Evolutionary conservation across 1,140 invertebrate species (phyloP).

Genomic region (Drosophila grimshawi): DNA sequence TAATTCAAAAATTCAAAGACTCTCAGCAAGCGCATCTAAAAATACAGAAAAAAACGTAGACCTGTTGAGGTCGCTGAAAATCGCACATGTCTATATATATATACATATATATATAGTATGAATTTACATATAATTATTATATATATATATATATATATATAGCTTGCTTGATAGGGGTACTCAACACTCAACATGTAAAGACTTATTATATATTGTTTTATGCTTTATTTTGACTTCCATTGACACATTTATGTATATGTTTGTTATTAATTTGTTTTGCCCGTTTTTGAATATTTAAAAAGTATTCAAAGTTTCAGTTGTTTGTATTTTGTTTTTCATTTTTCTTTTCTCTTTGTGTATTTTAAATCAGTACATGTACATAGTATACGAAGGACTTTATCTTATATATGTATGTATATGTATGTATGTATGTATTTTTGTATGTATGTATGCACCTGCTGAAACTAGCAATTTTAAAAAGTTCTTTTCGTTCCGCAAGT

Average conservation of each 20-base stretch:
- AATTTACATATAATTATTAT: background rate
- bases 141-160: background rate
- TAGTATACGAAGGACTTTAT: conserved; percentile 81
- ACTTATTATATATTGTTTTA: conserved; percentile 43
- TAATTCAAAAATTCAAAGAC: background rate
- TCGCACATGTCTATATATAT: conserved; percentile 6
- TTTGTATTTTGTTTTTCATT: conserved; percentile 17
- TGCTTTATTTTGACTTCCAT: conserved; percentile 80
- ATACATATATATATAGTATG: background rate
- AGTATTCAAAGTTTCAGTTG: conserved; percentile 73
- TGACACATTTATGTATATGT: conserved; percentile 78
- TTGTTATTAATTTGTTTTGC: conserved; percentile 56
- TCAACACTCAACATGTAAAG: background rate
- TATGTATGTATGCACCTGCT: conserved; percentile 54
- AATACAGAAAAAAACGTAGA: conserved; percentile 9
- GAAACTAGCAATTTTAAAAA: conserved; percentile 69
- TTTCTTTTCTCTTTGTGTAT: conserved; percentile 46
- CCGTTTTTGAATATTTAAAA: conserved; percentile 62
- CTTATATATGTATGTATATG: conserved; percentile 60
- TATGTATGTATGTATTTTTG: conserved; percentile 47
- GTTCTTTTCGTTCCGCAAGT: conserved; percentile 14
- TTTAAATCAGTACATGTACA: conserved; percentile 78
- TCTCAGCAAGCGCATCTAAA: background rate
- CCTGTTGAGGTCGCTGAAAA: conserved; percentile 44
- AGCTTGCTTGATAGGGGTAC: conserved; percentile 10